Evolutionary conservation across 2,888 invertebrate genomes (phyloP), one percentile per base, ranked within the genome.

Genomic region (Hydropsyche betteni): DNA sequence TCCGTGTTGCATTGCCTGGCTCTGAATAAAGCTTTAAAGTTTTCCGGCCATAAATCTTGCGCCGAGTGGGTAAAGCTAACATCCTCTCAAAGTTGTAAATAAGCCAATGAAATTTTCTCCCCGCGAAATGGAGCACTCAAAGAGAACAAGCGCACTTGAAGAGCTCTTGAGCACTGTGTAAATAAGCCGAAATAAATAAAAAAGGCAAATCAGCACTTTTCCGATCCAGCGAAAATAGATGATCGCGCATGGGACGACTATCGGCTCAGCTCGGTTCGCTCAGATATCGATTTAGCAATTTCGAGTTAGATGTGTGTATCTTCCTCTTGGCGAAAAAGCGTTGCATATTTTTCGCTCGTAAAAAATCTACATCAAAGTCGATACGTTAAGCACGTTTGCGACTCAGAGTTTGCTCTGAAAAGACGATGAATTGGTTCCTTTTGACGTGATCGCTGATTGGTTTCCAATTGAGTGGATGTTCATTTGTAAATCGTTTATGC

Each of bases 1-100:
- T 10, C 16, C 58, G 58, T 24, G 16, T 16, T 44, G 16, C 16
- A 14, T 16, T 24, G 58, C 58, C 16, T 16, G 58, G 58, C 14
- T 64, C 36, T 24, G 33, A 61, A 61, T 61, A 61, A 61, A 71
- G 55, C 71, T 38, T 72, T 58, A 61, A 72, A 58, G 34, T 72
- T 72, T 58, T 58, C 72, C 33, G 55, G 36, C 58, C 44, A 58
- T 72, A 72, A 58, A 72, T 72, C 55, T 72, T n/a, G 12, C 70
- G 36, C 14, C 55, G 70, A 53, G 34, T 52, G 51, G 16, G 52
- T 53, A 52, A 44, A 69, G 69, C 24, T 69, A 69, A 51, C 69
- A 69, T 69, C 69, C 50, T 51, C 51, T 69, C 51, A 10, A 69
- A 24, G 69, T 69, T 50, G 69, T 69, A 69, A 69, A 69, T 69